Percentiles rank a stretch among this genome's conserved stretches.
These are phyloP conservation scores for Platyscapa corneri DNA, from an alignment of 1,140 invertebrate species.

Conservation along the genomic window DNA sequence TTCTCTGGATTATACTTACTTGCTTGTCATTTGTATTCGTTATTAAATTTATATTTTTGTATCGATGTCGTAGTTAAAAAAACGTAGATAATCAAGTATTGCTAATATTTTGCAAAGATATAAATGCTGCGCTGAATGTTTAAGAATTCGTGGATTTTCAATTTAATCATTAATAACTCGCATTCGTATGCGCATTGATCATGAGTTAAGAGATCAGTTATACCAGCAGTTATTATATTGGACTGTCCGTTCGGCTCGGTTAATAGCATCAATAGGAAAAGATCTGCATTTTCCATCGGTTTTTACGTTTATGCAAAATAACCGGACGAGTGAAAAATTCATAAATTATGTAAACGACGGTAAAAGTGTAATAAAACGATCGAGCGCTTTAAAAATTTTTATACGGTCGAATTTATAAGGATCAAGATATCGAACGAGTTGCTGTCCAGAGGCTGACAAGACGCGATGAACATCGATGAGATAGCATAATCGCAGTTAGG, in stretches of 20 bases:
- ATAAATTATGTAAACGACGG: not conserved
- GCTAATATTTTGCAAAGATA: not conserved
- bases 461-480: constrained; percentile 38
- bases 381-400: not conserved
- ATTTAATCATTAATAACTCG: not conserved
- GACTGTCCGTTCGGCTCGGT: not conserved
- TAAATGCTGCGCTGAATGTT: not conserved
- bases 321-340: not conserved
- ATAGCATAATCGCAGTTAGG: constrained; percentile 48
- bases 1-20: too few relatives aligned
- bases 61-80: too few relatives aligned
- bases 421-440: constrained; percentile 32
- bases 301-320: too few relatives aligned
- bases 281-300: too few relatives aligned
- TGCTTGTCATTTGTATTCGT: too few relatives aligned
- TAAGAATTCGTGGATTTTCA: not conserved
- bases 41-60: too few relatives aligned
- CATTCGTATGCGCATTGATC: not conserved
- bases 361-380: not conserved
- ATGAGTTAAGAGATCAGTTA: not conserved
- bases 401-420: constrained; percentile 18
- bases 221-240: too few relatives aligned
- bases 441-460: not conserved
- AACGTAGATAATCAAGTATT: not conserved
- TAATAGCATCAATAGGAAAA: not conserved